These are phyloP conservation scores for Drosophila lutescens DNA, from an alignment of 2,888 invertebrate genomes.

Conservation along the genomic window DNA sequence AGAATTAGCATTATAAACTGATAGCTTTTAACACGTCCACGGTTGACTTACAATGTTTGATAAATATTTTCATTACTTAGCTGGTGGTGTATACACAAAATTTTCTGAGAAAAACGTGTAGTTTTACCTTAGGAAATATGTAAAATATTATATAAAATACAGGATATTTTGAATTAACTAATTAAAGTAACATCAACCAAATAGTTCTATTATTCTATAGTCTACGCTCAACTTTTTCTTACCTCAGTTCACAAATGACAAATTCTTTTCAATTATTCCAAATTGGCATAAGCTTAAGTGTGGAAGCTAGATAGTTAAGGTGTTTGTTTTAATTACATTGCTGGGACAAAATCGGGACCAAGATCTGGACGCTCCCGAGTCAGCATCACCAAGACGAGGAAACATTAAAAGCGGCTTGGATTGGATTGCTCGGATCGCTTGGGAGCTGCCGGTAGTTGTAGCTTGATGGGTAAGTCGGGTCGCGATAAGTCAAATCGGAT, in stretches of 20 bases:
- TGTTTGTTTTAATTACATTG: slow-evolving; percentile 23
- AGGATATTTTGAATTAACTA: too few relatives aligned
- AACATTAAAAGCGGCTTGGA: slow-evolving; percentile 49
- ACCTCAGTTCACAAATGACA: neutral
- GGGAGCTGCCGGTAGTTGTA: slow-evolving; percentile 73
- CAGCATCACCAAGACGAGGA: slow-evolving; percentile 50
- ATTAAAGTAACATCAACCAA: too few relatives aligned
- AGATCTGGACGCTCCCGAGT: slow-evolving; percentile 17
- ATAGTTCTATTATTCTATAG: too few relatives aligned
- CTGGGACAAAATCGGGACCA: neutral
- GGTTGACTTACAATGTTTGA: neutral
- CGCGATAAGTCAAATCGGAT: slow-evolving; percentile 11
- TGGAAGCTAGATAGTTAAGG: neutral
- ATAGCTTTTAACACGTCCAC: neutral
- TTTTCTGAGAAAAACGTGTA: neutral
- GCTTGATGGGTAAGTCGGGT: slow-evolving; percentile 12
- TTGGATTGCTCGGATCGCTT: too few relatives aligned
- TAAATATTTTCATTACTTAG: neutral
- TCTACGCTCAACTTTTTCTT: too few relatives aligned
- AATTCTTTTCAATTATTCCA: neutral
- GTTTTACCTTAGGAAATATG: neutral
- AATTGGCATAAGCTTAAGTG: neutral
- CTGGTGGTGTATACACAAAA: neutral
- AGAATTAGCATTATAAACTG: slow-evolving; percentile 1
- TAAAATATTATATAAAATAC: too few relatives aligned